Percentiles rank a stretch among this genome's conserved stretches.
phyloP scores from a whole-genome alignment of 2,888 invertebrate species.

The Eudemis profundana region DNA sequence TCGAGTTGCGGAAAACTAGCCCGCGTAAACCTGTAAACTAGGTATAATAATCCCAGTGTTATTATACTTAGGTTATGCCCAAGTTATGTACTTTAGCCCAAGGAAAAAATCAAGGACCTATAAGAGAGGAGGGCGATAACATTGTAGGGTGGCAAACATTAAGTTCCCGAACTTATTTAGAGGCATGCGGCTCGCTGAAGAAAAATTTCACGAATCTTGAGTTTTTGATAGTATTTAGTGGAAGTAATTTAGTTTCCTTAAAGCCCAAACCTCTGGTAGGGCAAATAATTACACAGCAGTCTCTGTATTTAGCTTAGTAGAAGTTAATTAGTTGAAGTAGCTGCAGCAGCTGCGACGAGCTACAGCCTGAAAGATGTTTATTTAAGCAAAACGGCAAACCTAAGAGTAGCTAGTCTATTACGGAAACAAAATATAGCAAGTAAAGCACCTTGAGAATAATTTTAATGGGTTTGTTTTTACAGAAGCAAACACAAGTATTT shows the following conservation, averaged over 20 bases:
- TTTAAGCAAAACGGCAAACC: slow-evolving; percentile 24
- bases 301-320: slow-evolving; percentile 65
- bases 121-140: too few relatives aligned
- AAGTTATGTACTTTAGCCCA: too few relatives aligned
- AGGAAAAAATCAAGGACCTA: too few relatives aligned
- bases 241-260: slow-evolving; percentile 16
- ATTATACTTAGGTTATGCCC: too few relatives aligned
- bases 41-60: too few relatives aligned
- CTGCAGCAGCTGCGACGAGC: slow-evolving; percentile 64
- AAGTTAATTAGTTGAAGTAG: slow-evolving; percentile 71
- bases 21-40: too few relatives aligned
- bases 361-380: slow-evolving; percentile 36
- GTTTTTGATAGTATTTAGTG: neutral
- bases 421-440: slow-evolving; percentile 11
- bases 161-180: too few relatives aligned
- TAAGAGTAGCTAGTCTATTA: slow-evolving; percentile 10
- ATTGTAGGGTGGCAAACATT: too few relatives aligned
- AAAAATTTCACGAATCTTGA: too few relatives aligned
- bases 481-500: too few relatives aligned
- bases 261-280: slow-evolving; percentile 33
- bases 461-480: neutral
- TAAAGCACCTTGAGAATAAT: neutral
- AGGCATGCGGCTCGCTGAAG: too few relatives aligned
- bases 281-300: slow-evolving; percentile 55
- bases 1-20: too few relatives aligned